Evolutionary conservation across 2,797 vertebrate species (phyloP), one percentile per base, ranked within the genome.

Genomic region (Rhinella marina): DNA sequence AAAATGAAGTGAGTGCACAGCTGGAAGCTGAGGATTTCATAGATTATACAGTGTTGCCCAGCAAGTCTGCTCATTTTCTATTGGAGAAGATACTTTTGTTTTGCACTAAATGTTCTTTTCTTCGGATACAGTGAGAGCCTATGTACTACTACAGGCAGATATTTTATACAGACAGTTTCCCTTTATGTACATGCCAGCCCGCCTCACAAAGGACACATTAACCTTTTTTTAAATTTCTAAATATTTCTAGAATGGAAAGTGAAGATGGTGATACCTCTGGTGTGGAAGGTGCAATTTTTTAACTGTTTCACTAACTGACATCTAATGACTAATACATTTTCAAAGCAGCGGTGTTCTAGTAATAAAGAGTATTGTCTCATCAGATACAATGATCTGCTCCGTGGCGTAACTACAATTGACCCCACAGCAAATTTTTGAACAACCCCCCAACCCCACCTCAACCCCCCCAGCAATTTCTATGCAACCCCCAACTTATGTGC

Each of bases 81-180:
- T 21, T 3, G 17, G 48, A 70, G 61, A 82, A 66, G 17, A 82
- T 25, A 21, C 25, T 50, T 32, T 70, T 41, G 56, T 81, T 62
- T 27, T 70, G 81, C 81, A 82, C 64, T 12, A 54, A 17, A 70
- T 70, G 64, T 70, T 82, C 81, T 32, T 7, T 68, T 82, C 23
- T 66, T 16, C 21, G 64, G 29, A 82, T 50, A 70, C n/a, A 82
- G 14, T 70, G 9, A 70, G 50, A 29, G n/a, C 16, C 64, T 25
- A 12, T 82, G 62, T 82, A 70, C 57, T 27, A 13, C 16, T 70
- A 10, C 48, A 54, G 50, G 50, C 62, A 68, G 61, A 66, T 52
- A 50, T 68, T 41, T 82, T 82, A 68, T 50, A 19, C 2, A 27
- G 16, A 66, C 48, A 10, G 14, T n/a, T 68, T 68, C 27, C 21